Base-by-base conservation (phyloP, 35 echinoderm and acorn worm genomes). In the Nesometra sesokonis region DNA sequence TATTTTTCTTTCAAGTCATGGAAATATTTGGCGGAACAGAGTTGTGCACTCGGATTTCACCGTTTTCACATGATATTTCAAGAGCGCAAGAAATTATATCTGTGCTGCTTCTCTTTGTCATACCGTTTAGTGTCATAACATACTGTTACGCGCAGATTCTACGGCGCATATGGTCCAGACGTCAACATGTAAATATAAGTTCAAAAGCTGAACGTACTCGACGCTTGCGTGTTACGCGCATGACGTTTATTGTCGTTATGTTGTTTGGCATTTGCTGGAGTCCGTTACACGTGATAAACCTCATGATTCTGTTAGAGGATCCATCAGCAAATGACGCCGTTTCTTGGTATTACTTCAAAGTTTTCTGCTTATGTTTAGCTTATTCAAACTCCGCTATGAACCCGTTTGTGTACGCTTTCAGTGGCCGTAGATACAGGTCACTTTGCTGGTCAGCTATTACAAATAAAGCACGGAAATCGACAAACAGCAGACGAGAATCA, bases 341-440 rank as follows among this genome's bases (percentile, higher is more conserved):
- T 27, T 33, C 79, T 34, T 36, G 77, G 7, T 40, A 77, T 35
- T 81, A 47, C 47, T 93, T 97, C 36, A 77, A 37, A 33, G 87
- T 84, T 15, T 99, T 99, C 81, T 99, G 84, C 33, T 84, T 99
- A 17, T 99, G 96, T 38, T 37, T 99, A 38, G 89, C 96, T 11
- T 99, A 99, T 77, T 91, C 96, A 21, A 99, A 99, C 79, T 86
- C 92, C 1, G 96, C 96, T 17, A 84, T 99, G 32, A 99, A 99
- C 81, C 96, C 96, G 3, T 99, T 99, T 47, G 88, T 99, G 23
- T 99, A 99, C 34, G 96, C 96, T 30, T 91, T 99, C 57, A 99
- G 92, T 37, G 96, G 96, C 0, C 80, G 96, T 37, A 90, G 91
- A 57, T 99, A 99, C 79, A 87, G 93, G 3, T 38, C 34, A 36